These are phyloP conservation scores for Phalacrocorax carbo DNA, from an alignment of 2,113 vertebrate species.

Conservation along the genomic window DNA sequence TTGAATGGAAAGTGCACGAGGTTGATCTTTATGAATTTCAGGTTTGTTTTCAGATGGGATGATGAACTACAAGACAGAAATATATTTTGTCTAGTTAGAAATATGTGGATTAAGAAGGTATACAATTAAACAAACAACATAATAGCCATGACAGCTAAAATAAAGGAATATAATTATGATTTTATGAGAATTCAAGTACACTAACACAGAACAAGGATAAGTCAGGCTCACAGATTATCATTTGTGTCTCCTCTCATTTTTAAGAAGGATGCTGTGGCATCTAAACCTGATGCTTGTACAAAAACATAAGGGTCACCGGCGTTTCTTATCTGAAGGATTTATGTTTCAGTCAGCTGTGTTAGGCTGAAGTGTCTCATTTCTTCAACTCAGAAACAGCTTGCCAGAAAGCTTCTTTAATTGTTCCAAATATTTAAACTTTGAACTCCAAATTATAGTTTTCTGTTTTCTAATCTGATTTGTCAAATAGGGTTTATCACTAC, in stretches of 20 bases:
- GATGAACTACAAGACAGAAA: slow-evolving; percentile 81
- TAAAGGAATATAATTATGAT: neutral
- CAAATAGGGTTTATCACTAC: neutral
- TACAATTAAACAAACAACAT: neutral
- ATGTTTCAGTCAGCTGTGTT: neutral
- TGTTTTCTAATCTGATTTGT: neutral
- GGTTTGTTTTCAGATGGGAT: slow-evolving; percentile 86
- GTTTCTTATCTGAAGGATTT: neutral
- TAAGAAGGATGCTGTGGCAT: neutral
- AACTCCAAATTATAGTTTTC: neutral
- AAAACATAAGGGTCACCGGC: neutral
- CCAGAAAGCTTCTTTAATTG: neutral
- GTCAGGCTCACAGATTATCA: neutral
- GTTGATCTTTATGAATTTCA: slow-evolving; percentile 85
- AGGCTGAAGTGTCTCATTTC: neutral
- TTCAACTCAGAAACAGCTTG: neutral
- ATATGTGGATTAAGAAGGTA: neutral
- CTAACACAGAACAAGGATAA: neutral
- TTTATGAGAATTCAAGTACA: neutral
- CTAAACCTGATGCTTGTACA: neutral
- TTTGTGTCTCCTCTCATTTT: neutral
- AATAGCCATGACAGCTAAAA: neutral
- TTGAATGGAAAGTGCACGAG: slow-evolving; percentile 89
- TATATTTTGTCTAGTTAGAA: neutral
- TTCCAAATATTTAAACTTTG: neutral